These are phyloP conservation scores for Battus philenor DNA, from an alignment of 1,140 invertebrate genomes.

Conservation along the genomic window DNA sequence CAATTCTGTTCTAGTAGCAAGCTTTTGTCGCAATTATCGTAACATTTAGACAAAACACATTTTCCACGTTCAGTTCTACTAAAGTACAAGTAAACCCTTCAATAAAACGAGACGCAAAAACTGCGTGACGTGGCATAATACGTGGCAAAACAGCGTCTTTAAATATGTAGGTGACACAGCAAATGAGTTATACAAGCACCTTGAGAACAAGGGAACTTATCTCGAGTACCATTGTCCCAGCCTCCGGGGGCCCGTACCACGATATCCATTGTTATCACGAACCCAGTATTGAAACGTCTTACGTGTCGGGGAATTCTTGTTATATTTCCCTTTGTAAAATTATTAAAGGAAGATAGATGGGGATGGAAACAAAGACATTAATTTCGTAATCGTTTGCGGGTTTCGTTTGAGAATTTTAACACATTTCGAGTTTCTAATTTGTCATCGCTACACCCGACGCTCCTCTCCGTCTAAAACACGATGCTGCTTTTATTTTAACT, in stretches of 20 bases:
- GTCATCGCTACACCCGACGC: too few species aligned
- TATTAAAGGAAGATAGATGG: constrained; percentile 13
- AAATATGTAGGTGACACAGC: constrained; percentile 24
- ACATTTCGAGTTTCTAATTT: too few species aligned
- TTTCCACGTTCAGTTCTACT: too few species aligned
- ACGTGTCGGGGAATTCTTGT: constrained; percentile 6
- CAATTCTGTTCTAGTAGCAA: too few species aligned
- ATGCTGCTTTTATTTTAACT: too few species aligned
- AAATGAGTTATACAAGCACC: constrained; percentile 24
- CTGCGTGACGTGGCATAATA: neutral
- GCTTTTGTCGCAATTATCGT: too few species aligned
- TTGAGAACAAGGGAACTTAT: constrained; percentile 17
- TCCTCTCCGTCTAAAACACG: too few species aligned
- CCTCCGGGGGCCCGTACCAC: constrained; percentile 8
- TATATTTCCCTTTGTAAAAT: constrained; percentile 9
- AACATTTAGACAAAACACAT: too few species aligned
- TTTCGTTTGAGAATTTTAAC: too few species aligned
- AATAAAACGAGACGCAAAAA: neutral
- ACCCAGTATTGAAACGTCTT: constrained; percentile 11
- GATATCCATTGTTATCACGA: constrained; percentile 10
- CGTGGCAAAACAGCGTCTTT: constrained; percentile 6
- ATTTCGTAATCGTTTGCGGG: too few species aligned
- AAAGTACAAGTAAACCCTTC: too few species aligned
- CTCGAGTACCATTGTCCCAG: constrained; percentile 10
- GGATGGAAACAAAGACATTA: constrained; percentile 1